Evolutionary conservation across 2,888 invertebrate species (phyloP).

Genomic region (Thysanoteuthis rhombus): DNA sequence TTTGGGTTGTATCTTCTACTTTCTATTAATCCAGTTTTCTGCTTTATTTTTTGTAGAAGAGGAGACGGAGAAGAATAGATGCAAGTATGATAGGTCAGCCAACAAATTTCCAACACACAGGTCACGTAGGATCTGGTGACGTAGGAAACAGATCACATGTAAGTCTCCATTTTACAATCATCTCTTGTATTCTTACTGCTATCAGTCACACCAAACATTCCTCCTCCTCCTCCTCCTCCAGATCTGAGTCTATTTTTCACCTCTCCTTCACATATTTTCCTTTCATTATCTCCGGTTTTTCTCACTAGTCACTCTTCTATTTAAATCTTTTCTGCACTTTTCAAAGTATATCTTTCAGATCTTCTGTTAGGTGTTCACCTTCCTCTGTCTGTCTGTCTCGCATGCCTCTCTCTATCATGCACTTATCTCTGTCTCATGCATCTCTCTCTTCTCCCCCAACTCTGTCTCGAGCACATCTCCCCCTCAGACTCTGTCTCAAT

Average conservation of each 20-base stretch:
- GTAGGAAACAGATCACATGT: conserved; percentile 72
- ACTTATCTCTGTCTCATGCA: too few species aligned
- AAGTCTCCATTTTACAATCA: not conserved
- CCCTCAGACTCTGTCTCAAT: too few species aligned
- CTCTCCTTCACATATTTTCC: not conserved
- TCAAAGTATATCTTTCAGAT: not conserved
- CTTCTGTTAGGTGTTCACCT: not conserved
- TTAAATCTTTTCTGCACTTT: not conserved
- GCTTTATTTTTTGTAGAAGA: conserved; percentile 44
- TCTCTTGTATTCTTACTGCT: not conserved
- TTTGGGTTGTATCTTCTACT: not conserved
- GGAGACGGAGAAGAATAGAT: conserved; percentile 70
- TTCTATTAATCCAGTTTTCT: not conserved
- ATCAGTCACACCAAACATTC: too few species aligned
- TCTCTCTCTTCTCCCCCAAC: too few species aligned
- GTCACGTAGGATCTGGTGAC: conserved; percentile 89
- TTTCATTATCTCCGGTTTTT: not conserved
- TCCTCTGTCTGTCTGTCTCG: not conserved
- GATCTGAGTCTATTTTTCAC: not conserved
- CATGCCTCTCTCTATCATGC: not conserved
- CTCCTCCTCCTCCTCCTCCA: too few species aligned
- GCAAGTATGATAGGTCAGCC: conserved; percentile 95
- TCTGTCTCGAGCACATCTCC: too few species aligned
- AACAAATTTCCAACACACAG: conserved; percentile 94
- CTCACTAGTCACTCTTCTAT: not conserved